These are phyloP conservation scores for Kryptopterus vitreolus DNA, from an alignment of 2,797 vertebrate genomes.

Conservation along the genomic window DNA sequence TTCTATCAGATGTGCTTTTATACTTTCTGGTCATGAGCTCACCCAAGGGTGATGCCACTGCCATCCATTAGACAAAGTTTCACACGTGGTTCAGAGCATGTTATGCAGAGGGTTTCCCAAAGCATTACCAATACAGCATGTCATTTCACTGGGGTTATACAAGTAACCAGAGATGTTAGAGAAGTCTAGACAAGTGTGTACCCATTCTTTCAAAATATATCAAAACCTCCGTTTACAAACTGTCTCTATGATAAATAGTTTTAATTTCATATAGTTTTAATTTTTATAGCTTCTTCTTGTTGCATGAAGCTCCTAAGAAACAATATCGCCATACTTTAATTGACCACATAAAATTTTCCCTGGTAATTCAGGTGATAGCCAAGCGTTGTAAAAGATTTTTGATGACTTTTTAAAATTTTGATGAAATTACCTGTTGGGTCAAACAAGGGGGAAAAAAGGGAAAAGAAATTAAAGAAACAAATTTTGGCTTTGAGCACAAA, in stretches of 20 bases:
- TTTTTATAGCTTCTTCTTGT: slow-evolving; percentile 23
- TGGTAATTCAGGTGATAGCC: neutral
- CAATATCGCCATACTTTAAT: slow-evolving; percentile 28
- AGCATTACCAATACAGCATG: too few relatives aligned
- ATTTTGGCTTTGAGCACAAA: neutral
- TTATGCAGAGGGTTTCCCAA: too few relatives aligned
- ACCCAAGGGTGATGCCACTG: too few relatives aligned
- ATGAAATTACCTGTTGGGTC: neutral
- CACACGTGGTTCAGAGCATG: too few relatives aligned
- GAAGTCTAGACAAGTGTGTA: slow-evolving; percentile 66
- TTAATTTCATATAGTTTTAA: slow-evolving; percentile 64
- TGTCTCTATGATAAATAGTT: slow-evolving; percentile 67
- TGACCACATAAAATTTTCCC: neutral
- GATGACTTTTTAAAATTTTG: too few relatives aligned
- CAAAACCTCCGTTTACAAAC: slow-evolving; percentile 58
- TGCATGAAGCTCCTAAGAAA: slow-evolving; percentile 12
- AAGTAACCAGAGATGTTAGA: too few relatives aligned
- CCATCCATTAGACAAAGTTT: too few relatives aligned
- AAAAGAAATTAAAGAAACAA: neutral
- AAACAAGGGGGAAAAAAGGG: neutral
- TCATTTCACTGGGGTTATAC: too few relatives aligned
- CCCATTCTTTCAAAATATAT: slow-evolving; percentile 56
- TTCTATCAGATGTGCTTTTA: too few relatives aligned
- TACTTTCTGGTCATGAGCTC: too few relatives aligned
- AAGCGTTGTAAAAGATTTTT: too few relatives aligned